Percentiles rank a stretch among this genome's conserved stretches.
These are phyloP conservation scores for Palythoa grandiflora DNA, from an alignment of 92 coral and sea anemone species.

Conservation along the genomic window DNA sequence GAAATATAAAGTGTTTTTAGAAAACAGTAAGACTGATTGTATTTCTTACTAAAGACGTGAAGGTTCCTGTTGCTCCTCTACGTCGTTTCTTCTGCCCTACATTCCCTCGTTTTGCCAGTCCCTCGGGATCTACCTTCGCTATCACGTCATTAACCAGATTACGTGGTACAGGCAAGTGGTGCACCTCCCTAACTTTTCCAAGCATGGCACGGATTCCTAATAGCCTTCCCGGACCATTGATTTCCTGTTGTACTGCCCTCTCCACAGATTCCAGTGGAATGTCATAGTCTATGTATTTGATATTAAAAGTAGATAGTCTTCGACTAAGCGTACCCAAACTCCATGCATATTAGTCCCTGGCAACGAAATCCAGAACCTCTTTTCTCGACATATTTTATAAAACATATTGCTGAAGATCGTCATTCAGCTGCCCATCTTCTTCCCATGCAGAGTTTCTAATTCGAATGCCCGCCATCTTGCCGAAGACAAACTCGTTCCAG, in stretches of 20 bases:
- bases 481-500: conserved; percentile 6
- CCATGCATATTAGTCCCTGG: conserved; percentile 54
- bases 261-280: conserved; percentile 30
- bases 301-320: conserved; percentile 41
- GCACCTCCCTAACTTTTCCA: conserved; percentile 15
- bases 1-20: conserved; percentile 30
- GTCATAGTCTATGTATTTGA: conserved; percentile 52
- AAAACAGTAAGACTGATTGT: conserved; percentile 18
- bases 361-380: conserved; percentile 42
- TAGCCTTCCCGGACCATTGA: conserved; percentile 47
- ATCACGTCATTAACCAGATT: conserved; percentile 20
- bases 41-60: conserved; percentile 56
- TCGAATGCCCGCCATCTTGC: conserved; percentile 7
- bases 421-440: conserved; percentile 24
- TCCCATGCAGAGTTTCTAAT: conserved; percentile 55
- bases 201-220: conserved; percentile 49
- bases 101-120: conserved; percentile 40
- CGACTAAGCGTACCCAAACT: conserved; percentile 49
- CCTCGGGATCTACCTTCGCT: conserved; percentile 53
- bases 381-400: conserved; percentile 34
- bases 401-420: conserved; percentile 40
- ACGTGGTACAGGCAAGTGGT: background rate
- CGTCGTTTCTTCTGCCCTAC: conserved; percentile 52
- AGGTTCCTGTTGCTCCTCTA: conserved; percentile 53
- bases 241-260: conserved; percentile 31